Percentiles rank a stretch among this genome's conserved stretches.
Conservation (phyloP, 2,797 vertebrate genomes). For the Lycodopsis pacificus region DNA sequence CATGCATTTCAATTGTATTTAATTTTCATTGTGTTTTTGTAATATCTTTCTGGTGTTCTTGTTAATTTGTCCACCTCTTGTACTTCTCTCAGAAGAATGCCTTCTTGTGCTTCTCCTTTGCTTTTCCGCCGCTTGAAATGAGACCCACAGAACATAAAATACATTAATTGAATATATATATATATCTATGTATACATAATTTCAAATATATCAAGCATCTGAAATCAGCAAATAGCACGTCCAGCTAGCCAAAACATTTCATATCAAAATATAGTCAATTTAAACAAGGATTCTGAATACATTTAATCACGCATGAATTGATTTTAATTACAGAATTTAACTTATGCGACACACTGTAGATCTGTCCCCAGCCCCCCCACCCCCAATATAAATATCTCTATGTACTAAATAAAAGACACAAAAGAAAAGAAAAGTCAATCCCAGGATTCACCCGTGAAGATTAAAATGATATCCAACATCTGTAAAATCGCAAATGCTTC, state of each 20-base stretch:
- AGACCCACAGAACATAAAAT: conserved; percentile 59
- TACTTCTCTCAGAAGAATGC: conserved; percentile 10
- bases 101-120: conserved; percentile 34
- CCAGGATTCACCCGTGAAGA: conserved; percentile 39
- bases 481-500: conserved; percentile 68
- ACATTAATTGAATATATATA: conserved; percentile 55
- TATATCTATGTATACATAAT: conserved; percentile 46
- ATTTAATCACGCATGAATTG: conserved; percentile 76
- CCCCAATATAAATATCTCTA: conserved; percentile 76
- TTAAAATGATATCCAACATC: conserved; percentile 61
- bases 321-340: conserved; percentile 79
- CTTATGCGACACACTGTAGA: conserved; percentile 63
- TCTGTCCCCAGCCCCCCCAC: conserved; percentile 41
- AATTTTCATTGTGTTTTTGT: conserved; percentile 12
- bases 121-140: conserved; percentile 16
- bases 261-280: conserved; percentile 77
- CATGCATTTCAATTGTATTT: conserved; percentile 18
- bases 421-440: conserved; percentile 59
- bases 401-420: conserved; percentile 64
- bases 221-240: conserved; percentile 57
- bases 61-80: conserved; percentile 43
- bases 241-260: conserved; percentile 60
- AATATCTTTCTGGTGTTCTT: conserved; percentile 21
- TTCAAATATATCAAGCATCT: conserved; percentile 63
- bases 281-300: conserved; percentile 73